phyloP scores from a whole-genome alignment of 2,888 invertebrate species.

The Mystacides longicornis region DNA sequence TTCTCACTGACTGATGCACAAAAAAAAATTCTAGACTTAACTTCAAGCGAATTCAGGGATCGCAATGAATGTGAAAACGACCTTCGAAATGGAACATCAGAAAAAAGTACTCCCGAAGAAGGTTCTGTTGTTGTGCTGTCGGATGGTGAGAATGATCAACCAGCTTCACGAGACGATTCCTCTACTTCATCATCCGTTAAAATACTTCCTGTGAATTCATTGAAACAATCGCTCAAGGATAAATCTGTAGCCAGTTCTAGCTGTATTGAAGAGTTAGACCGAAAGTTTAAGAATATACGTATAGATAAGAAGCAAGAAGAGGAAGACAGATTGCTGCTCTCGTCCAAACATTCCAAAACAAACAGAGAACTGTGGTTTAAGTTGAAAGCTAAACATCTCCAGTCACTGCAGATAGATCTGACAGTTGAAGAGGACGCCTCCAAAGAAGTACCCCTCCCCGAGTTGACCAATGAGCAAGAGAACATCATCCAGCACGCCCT shows the following conservation, averaged over 20 bases:
- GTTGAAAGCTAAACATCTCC: constrained; percentile 40
- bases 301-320: constrained; percentile 40
- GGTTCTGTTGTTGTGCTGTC: constrained; percentile 41
- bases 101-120: constrained; percentile 36
- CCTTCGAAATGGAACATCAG: constrained; percentile 27
- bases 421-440: constrained; percentile 35
- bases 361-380: constrained; percentile 43
- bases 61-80: constrained; percentile 32
- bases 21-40: constrained; percentile 10
- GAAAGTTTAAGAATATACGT: constrained; percentile 41
- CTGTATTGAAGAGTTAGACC: constrained; percentile 48
- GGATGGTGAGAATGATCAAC: constrained; percentile 41
- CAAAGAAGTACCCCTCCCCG: constrained; percentile 48
- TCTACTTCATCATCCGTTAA: constrained; percentile 39
- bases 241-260: constrained; percentile 42
- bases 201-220: constrained; percentile 47
- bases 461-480: constrained; percentile 61
- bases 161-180: constrained; percentile 32
- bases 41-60: constrained; percentile 28
- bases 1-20: constrained; percentile 15
- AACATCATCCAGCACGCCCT: constrained; percentile 51
- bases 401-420: constrained; percentile 41
- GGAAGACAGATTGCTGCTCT: constrained; percentile 42
- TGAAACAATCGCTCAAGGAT: constrained; percentile 50
- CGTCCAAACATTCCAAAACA: constrained; percentile 43